These are phyloP conservation scores for Mus musculus DNA, from an alignment of 2,113 vertebrate species.

Conservation along the genomic window DNA sequence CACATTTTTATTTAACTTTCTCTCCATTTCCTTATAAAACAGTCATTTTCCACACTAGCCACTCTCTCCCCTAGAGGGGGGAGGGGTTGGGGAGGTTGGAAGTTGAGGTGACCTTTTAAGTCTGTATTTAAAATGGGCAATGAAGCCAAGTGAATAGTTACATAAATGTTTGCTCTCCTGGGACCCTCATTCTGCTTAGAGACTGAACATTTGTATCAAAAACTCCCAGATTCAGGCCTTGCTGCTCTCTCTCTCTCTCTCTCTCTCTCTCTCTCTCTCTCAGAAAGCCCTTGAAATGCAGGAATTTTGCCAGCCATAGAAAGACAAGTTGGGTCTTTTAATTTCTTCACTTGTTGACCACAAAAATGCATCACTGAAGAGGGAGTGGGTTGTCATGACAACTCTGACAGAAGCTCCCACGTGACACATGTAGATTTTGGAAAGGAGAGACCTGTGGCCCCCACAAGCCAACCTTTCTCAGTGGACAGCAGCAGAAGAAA, in stretches of 20 bases:
- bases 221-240: neutral
- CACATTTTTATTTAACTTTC: conserved; percentile 86
- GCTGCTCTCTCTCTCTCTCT: neutral
- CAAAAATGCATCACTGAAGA: conserved; percentile 24
- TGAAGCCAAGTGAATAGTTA: conserved; percentile 36
- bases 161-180: neutral
- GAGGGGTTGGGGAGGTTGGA: conserved; percentile 61
- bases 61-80: conserved; percentile 81
- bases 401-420: neutral
- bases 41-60: conserved; percentile 79
- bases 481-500: neutral
- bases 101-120: neutral
- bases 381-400: conserved; percentile 1
- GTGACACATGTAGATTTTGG: neutral
- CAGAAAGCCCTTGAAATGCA: neutral
- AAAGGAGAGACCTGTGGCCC: neutral
- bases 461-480: neutral
- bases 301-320: conserved; percentile 30
- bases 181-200: neutral
- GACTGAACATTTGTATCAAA: neutral
- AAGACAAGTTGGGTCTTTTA: neutral
- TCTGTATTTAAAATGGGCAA: conserved; percentile 42
- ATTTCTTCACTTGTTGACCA: neutral
- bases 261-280: neutral
- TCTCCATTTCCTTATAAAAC: conserved; percentile 88